phyloP scores from a whole-genome alignment of 2,888 invertebrate genomes.

The Eupithecia pulchellata region DNA sequence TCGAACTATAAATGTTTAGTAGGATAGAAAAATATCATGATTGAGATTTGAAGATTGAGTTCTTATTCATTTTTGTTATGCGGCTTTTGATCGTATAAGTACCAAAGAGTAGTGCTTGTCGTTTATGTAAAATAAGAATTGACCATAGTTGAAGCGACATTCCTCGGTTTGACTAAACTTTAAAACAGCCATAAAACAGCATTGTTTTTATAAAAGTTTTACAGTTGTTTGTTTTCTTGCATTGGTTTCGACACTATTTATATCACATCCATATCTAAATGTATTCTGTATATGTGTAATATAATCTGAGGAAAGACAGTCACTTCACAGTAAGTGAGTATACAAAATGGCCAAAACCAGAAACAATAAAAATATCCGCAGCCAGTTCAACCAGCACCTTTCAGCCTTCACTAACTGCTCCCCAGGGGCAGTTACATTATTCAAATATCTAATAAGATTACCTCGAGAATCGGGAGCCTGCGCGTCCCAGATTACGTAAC shows the following conservation, averaged over 20 bases:
- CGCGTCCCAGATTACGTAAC: slow-evolving; percentile 17
- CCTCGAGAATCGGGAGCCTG: slow-evolving; percentile 10
- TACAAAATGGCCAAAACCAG: background rate
- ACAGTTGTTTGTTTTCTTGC: background rate
- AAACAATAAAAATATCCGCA: background rate
- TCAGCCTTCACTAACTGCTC: background rate
- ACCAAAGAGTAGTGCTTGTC: background rate
- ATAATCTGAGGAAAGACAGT: too few relatives aligned
- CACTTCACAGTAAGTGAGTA: too few relatives aligned
- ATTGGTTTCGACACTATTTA: too few relatives aligned
- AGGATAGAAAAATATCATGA: background rate
- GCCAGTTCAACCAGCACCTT: background rate
- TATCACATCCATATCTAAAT: too few relatives aligned
- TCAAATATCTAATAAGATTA: slow-evolving; percentile 8
- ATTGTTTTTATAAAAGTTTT: background rate
- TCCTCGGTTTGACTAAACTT: background rate
- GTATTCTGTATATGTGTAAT: too few relatives aligned
- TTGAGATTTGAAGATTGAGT: too few relatives aligned
- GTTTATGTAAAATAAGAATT: background rate
- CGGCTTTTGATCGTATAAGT: background rate
- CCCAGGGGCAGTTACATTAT: background rate
- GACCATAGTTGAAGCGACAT: background rate
- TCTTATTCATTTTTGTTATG: background rate
- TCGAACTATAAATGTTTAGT: background rate
- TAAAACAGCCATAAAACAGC: background rate